Conservation (phyloP, 1,140 invertebrate species). For the Drosophila watanabei region DNA sequence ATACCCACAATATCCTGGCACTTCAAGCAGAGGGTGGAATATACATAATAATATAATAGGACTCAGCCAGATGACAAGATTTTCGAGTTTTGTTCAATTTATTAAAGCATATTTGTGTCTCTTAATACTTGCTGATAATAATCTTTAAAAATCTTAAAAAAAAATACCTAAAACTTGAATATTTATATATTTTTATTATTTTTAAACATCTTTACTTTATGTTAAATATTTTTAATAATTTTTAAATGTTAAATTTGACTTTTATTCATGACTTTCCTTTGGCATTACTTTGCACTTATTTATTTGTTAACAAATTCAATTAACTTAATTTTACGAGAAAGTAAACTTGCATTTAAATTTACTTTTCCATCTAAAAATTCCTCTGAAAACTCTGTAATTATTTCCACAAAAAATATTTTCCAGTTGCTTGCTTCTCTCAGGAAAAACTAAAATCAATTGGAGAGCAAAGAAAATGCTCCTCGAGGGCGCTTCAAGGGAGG, state of each 20-base stretch:
- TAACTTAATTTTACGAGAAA: not conserved
- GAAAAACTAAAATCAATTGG: not conserved
- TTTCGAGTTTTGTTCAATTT: not conserved
- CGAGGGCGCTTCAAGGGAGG: not conserved
- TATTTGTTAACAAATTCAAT: not conserved
- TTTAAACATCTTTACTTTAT: too few species aligned
- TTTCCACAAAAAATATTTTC: not conserved
- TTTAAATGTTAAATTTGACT: too few species aligned
- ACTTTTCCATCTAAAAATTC: not conserved
- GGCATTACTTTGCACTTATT: not conserved
- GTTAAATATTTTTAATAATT: too few species aligned
- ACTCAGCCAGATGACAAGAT: not conserved
- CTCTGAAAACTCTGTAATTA: not conserved
- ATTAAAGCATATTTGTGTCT: constrained; percentile 1
- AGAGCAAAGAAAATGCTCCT: not conserved
- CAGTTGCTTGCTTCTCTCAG: not conserved
- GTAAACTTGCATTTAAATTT: not conserved
- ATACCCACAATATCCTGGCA: constrained; percentile 4
- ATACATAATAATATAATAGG: not conserved
- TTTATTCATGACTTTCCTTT: not conserved
- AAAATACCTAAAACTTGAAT: too few species aligned
- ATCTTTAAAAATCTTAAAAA: too few species aligned
- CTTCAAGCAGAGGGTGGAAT: constrained; percentile 4
- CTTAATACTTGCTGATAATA: too few species aligned
- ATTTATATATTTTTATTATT: too few species aligned